Evolutionary conservation across 1,140 invertebrate species (phyloP), one percentile per base, ranked within the genome.

Genomic region (Contarinia nasturtii): DNA sequence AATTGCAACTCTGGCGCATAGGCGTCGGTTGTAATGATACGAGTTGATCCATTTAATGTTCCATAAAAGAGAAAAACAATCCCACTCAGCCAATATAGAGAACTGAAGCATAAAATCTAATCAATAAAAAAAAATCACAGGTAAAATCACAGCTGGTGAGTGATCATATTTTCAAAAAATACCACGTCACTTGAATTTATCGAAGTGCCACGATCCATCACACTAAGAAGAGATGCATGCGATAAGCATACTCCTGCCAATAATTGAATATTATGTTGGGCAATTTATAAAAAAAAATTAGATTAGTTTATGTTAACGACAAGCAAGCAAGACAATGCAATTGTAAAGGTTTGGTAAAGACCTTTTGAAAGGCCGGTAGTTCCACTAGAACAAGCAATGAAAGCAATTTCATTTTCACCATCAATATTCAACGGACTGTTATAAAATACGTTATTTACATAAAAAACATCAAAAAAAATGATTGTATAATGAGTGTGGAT

Each of bases 331-430:
- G n/a, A n/a, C n/a, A n/a, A n/a, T n/a, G n/a, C n/a, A n/a, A 40
- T 59, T 58, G 0, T 59, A 54, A 7, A n/a, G 57, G 60, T 34
- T 15, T 7, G 37, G 14, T 5, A 40, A n/a, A 15, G 83, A 15
- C 80, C 81, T 64, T 87, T 87, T 1, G 85, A 81, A 14, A 75
- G 56, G 37, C 85, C 81, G 20, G 81, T 86, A 2, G 83, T 86
- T 14, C 82, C 83, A 47, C 79, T 82, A 0, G 81, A 73, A 45
- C 58, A 66, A 1, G 70, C 52, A 49, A 73, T 62, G 4, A 60
- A 53, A 10, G 59, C 57, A 3, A 58, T 60, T 46, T 61, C 56
- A 47, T 61, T 59, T 0, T 55, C 57, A 7, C 59, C 60, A 38
- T 14, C 50, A 33, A 33, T 46, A 44, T 17, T 53, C 50, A 7